These are phyloP conservation scores for Phengaris arion DNA, from an alignment of 2,888 invertebrate genomes.

Conservation along the genomic window DNA sequence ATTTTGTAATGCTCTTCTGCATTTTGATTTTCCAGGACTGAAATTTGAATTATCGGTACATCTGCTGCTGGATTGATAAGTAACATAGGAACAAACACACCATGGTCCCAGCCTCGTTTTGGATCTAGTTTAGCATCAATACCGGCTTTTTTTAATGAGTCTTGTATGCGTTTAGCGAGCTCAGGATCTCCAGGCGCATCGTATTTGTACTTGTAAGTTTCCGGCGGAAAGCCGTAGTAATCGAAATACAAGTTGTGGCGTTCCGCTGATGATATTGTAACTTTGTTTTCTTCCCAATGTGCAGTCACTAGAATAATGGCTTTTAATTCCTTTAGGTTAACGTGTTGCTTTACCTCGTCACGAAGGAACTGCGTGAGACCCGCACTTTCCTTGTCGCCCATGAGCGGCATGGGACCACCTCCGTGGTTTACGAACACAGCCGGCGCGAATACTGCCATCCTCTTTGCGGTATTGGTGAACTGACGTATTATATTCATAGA, in stretches of 20 bases:
- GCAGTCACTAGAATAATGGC: slow-evolving; percentile 71
- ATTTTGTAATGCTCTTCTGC: slow-evolving; percentile 63
- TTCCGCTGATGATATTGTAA: slow-evolving; percentile 67
- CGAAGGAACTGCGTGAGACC: slow-evolving; percentile 63
- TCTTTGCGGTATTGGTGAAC: slow-evolving; percentile 55
- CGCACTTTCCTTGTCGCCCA: slow-evolving; percentile 65
- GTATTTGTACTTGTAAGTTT: slow-evolving; percentile 68
- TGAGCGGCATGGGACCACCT: slow-evolving; percentile 67
- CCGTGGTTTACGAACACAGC: slow-evolving; percentile 72
- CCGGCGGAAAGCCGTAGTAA: slow-evolving; percentile 71
- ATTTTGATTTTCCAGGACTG: slow-evolving; percentile 62
- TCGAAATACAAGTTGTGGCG: slow-evolving; percentile 69
- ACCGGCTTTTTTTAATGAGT: slow-evolving; percentile 55
- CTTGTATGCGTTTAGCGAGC: slow-evolving; percentile 58
- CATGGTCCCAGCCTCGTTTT: slow-evolving; percentile 73
- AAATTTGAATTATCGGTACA: slow-evolving; percentile 68
- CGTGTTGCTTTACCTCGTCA: slow-evolving; percentile 63
- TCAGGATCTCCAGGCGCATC: slow-evolving; percentile 66
- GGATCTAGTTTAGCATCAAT: slow-evolving; percentile 62
- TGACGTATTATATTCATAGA: slow-evolving; percentile 70
- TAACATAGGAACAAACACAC: slow-evolving; percentile 75
- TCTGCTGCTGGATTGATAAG: slow-evolving; percentile 66
- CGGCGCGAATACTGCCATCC: slow-evolving; percentile 66
- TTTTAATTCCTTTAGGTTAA: slow-evolving; percentile 61
- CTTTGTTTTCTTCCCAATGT: slow-evolving; percentile 67